phyloP scores from a whole-genome alignment of 2,888 invertebrate genomes.

The Syritta pipiens region DNA sequence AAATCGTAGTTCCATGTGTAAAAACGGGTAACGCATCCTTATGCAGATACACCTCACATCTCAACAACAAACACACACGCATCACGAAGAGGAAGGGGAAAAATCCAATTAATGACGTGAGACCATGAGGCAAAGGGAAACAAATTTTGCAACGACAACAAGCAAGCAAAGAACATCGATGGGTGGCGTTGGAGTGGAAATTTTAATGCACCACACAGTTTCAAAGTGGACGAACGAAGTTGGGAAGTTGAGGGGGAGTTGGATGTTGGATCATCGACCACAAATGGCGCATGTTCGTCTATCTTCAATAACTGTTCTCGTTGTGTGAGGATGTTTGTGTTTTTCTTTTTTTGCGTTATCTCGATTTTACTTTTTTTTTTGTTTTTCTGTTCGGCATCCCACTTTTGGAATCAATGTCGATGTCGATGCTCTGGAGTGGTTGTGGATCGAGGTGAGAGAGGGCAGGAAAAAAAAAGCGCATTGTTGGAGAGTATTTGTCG shows the following conservation, averaged over 20 bases:
- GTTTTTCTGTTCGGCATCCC: constrained; percentile 48
- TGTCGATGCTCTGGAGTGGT: constrained; percentile 24
- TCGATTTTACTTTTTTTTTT: no score
- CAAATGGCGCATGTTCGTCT: constrained; percentile 61
- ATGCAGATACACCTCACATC: constrained; percentile 54
- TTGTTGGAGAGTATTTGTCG: constrained; percentile 32
- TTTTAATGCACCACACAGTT: constrained; percentile 58
- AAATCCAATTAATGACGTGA: constrained; percentile 66
- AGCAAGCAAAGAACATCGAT: constrained; percentile 46
- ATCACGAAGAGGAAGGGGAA: constrained; percentile 4
- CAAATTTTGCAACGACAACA: constrained; percentile 47
- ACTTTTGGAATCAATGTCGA: constrained; percentile 36
- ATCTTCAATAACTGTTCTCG: constrained; percentile 62
- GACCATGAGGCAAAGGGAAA: constrained; percentile 20
- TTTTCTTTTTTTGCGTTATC: constrained; percentile 33
- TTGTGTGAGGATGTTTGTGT: constrained; percentile 62
- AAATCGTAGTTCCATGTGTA: constrained; percentile 46
- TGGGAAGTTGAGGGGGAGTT: constrained; percentile 1
- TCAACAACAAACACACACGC: constrained; percentile 27
- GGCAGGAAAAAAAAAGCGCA: constrained; percentile 40
- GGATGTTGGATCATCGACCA: constrained; percentile 50
- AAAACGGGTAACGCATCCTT: constrained; percentile 46
- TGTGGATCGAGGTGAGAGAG: no score
- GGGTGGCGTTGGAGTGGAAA: constrained; percentile 65
- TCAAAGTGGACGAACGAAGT: constrained; percentile 20